Evolutionary conservation across 2,888 invertebrate species (phyloP).

Genomic region (Tineola bisselliella): DNA sequence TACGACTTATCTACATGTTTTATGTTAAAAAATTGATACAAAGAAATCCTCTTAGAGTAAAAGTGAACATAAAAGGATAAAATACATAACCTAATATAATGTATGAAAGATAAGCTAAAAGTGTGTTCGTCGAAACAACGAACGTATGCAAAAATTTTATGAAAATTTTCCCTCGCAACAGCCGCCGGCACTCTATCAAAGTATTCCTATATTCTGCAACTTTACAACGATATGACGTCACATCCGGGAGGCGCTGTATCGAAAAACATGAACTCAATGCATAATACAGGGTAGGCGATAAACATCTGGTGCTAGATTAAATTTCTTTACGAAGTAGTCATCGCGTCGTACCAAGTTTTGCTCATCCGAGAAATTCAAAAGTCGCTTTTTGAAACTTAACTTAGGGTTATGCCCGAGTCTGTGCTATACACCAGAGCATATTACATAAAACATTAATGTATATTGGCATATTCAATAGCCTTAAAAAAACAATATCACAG

Average conservation of each 20-base stretch:
- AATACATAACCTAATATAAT: neutral
- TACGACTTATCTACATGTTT: too few relatives aligned
- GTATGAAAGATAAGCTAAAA: neutral
- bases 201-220: conserved; percentile 7
- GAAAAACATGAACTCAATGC: conserved; percentile 7
- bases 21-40: neutral
- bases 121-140: neutral
- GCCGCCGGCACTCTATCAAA: conserved; percentile 12
- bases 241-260: neutral
- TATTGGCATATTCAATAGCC: too few relatives aligned
- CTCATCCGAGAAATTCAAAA: neutral
- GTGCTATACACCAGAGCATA: too few relatives aligned
- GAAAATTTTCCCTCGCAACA: conserved; percentile 2
- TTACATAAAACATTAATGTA: too few relatives aligned
- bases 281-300: neutral
- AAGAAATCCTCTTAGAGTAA: neutral
- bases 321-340: neutral
- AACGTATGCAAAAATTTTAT: conserved; percentile 5
- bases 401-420: too few relatives aligned
- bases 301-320: conserved; percentile 8
- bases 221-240: conserved; percentile 7
- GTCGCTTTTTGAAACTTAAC: neutral
- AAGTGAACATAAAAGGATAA: neutral
- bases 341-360: neutral
- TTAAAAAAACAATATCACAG: too few relatives aligned